Evolutionary conservation across 1,140 invertebrate genomes (phyloP).

Genomic region (Teleogryllus occipitalis): DNA sequence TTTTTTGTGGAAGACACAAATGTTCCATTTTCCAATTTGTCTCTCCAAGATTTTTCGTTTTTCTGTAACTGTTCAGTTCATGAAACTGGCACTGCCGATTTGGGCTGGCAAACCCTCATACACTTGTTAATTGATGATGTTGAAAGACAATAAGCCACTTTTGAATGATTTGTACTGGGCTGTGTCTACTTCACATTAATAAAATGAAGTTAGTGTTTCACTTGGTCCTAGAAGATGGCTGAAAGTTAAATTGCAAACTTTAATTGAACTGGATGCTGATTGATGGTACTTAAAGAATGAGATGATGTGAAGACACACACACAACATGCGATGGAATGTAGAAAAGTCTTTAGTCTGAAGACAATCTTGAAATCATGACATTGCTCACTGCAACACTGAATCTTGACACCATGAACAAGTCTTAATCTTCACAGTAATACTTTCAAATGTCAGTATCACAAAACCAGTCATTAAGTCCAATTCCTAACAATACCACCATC

Average conservation of each 20-base stretch:
- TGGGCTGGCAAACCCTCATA: background rate
- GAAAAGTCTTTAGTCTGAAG: constrained; percentile 9
- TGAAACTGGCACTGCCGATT: constrained; percentile 13
- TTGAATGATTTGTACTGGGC: constrained; percentile 6
- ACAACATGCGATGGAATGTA: constrained; percentile 10
- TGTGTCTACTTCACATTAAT: constrained; percentile 8
- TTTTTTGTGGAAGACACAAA: constrained; percentile 14
- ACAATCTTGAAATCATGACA: background rate
- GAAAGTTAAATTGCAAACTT: constrained; percentile 16
- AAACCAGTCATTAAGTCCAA: background rate
- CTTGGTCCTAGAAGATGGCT: constrained; percentile 12
- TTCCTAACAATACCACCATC: background rate
- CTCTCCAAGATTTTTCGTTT: background rate
- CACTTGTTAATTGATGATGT: background rate
- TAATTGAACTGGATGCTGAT: background rate
- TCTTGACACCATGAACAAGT: background rate
- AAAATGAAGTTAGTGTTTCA: constrained; percentile 15
- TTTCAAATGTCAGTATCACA: background rate
- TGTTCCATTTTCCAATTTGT: constrained; percentile 7
- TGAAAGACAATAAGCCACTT: constrained; percentile 12
- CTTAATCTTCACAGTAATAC: background rate
- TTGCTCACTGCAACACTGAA: background rate
- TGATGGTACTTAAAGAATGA: background rate
- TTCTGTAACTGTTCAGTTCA: constrained; percentile 4
- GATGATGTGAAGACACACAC: constrained; percentile 2